These are phyloP conservation scores for Oeneis ivallda DNA, from an alignment of 2,888 invertebrate genomes.

Conservation along the genomic window DNA sequence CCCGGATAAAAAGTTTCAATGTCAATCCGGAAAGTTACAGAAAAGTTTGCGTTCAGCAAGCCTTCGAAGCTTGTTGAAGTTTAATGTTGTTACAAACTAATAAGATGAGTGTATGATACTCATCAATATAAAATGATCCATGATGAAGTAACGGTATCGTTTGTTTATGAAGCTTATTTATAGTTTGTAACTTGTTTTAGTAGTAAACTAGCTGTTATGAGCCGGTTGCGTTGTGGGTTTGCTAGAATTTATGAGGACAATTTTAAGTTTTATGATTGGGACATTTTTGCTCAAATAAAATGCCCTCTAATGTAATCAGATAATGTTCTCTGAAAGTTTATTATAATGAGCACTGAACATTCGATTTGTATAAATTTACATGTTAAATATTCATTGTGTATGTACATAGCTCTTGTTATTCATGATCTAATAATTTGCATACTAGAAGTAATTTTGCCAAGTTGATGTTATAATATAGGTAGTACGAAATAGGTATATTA, in stretches of 20 bases:
- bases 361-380: not conserved
- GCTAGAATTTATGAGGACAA: too few species aligned
- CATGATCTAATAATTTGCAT: not conserved
- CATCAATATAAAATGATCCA: conserved; percentile 6
- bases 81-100: conserved; percentile 10
- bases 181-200: not conserved
- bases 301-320: not conserved
- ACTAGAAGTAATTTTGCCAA: not conserved
- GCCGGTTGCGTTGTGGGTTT: not conserved
- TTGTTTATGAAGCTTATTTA: not conserved
- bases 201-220: not conserved
- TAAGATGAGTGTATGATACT: not conserved
- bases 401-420: not conserved
- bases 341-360: conserved; percentile 4
- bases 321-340: not conserved
- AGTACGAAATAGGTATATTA: not conserved
- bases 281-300: too few species aligned
- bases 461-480: not conserved
- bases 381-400: not conserved
- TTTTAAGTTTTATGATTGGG: too few species aligned
- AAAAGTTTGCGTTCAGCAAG: conserved; percentile 4
- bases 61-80: conserved; percentile 4
- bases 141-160: not conserved
- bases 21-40: conserved; percentile 9
- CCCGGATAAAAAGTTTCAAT: conserved; percentile 12